Conservation (phyloP, 1,140 invertebrate genomes). For the Trachelipus rathkii region DNA sequence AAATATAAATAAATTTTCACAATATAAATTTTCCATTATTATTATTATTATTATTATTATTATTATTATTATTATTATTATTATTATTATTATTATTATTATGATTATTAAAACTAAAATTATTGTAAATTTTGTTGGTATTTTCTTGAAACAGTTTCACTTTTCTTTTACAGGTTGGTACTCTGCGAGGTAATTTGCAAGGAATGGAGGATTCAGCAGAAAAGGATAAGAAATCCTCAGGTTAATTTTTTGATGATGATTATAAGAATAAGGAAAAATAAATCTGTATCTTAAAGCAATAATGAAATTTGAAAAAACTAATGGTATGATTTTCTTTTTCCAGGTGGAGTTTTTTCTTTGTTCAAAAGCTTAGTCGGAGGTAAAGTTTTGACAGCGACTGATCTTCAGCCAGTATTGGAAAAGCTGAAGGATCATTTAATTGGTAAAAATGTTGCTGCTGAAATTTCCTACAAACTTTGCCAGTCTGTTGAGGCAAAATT, state of each 20-base stretch:
- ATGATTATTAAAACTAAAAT: no score
- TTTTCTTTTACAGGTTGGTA: slow-evolving; percentile 47
- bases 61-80: no score
- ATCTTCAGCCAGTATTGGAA: slow-evolving; percentile 81
- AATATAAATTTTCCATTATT: no score
- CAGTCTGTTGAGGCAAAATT: slow-evolving; percentile 89
- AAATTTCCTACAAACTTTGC: slow-evolving; percentile 91
- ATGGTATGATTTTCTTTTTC: not conserved
- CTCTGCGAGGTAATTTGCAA: slow-evolving; percentile 51
- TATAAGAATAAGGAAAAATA: no score
- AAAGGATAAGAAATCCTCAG: slow-evolving; percentile 47
- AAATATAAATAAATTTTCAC: no score
- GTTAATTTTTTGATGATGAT: not conserved
- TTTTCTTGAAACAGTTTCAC: not conserved
- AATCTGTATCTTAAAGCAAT: no score
- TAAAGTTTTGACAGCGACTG: slow-evolving; percentile 66
- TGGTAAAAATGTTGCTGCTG: slow-evolving; percentile 93
- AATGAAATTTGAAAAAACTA: no score
- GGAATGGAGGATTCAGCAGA: slow-evolving; percentile 51
- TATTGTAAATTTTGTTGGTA: no score
- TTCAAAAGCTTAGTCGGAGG: slow-evolving; percentile 83
- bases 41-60: no score
- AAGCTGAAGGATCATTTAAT: slow-evolving; percentile 96
- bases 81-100: no score
- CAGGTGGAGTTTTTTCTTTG: slow-evolving; percentile 64